Evolutionary conservation across 2,888 invertebrate genomes (phyloP), one percentile per base, ranked within the genome.

Genomic region (Bibio marci): DNA sequence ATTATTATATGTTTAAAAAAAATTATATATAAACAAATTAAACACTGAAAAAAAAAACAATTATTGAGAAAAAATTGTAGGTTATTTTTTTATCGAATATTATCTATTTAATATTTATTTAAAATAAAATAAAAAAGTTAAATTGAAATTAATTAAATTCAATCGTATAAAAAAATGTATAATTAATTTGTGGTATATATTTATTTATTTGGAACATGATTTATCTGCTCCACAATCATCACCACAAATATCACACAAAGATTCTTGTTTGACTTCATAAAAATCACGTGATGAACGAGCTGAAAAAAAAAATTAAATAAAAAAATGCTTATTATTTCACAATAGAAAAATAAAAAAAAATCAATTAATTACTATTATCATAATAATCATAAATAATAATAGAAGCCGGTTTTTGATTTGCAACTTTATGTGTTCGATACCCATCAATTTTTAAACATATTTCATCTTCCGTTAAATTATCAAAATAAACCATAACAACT

Each of bases 371-470:
- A 86, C 86, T 80, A 44, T 80, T 82, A 57, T 94, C 90, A 51
- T 91, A 94, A 50, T 94, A 86, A 57, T 95, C 94, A 48, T 79
- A 80, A 31, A 94, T 71, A 31, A 77, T 72, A 45, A 91, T 85
- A 48, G 82, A 74, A 18, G 82, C 87, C 8, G 90, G 81, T 43
- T 83, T 82, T 51, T 90, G 87, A 38, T 80, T 72, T 4, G 87
- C 85, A 11, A 88, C 82, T 53, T 82, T 80, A 55, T 85, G 77
- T 0, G 80, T 80, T 48, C 85, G 72, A 50, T 79, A 79, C 6
- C 86, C 86, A 7, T 80, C 79, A 30, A 92, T 72, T 4, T 87
- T 85, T 19, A 87, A 76, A 55, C 91, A 92, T 40, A 78, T 73
- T 59, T 83, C 80, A 1, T 52, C 52, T 5, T 52, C 50, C 1